Evolutionary conservation across 2,888 invertebrate species (phyloP), one percentile per base, ranked within the genome.

Genomic region (Anodontia alba): DNA sequence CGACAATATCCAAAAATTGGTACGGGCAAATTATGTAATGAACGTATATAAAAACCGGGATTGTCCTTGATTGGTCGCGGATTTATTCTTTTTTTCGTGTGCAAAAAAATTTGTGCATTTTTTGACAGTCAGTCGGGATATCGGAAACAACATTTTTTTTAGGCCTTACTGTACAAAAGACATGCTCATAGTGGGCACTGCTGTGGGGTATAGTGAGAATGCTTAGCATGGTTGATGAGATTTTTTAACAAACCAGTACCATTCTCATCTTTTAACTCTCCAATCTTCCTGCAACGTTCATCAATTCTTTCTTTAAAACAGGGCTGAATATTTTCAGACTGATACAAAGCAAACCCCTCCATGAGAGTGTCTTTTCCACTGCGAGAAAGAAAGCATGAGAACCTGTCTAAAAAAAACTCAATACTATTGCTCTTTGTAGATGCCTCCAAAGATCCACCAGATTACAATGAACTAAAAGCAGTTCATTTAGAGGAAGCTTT

Each of bases 171-270:
- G 73, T 68, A 17, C 81, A 86, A 57, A 88, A 88, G 0, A 87
- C 80, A 15, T 81, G 23, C 38, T 87, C 87, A 77, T 87, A 85
- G 49, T 82, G 83, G 15, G 86, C 81, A 81, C 79, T 82, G 51
- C 78, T 76, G 75, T 88, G 87, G 36, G 84, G 87, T 7, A 88
- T 85, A 15, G 83, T 88, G 54, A 88, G 29, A 54, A 86, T 82
- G n/a, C 70, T 69, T 36, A 74, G 31, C 87, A 88, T 87, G 76
- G 1, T 42, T 26, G 8, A 79, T 20, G 20, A 88, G 42, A 7
- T 49, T 26, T 31, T 29, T 42, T 80, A 88, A 43, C 69, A 23
- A 42, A 7, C 0, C 7, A 38, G 70, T 49, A 8, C 57, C 79
- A 26, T 76, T 75, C n/a, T 79, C 84, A 78, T 76, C 80, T 31